A percentile compares a stretch with the other conserved stretches of the same genome.
Conservation (phyloP, 2,113 vertebrate species). For the Syrrhaptes paradoxus region DNA sequence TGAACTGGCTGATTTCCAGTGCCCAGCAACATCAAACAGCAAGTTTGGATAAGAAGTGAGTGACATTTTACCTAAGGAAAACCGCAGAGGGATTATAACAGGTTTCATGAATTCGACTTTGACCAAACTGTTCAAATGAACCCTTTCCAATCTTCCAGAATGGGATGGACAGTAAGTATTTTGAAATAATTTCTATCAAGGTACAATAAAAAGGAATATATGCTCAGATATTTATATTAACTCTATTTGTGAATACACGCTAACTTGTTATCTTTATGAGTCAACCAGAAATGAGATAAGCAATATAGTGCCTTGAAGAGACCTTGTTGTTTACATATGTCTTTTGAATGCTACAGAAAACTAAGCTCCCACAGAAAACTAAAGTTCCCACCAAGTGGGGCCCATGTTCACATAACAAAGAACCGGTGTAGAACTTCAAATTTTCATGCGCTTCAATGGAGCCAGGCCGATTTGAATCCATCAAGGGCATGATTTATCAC, state of each 20-base stretch:
- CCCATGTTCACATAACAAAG: neutral
- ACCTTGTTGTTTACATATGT: neutral
- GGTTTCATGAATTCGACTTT: neutral
- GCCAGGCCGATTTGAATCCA: neutral
- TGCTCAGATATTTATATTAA: neutral
- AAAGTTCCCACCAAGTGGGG: neutral
- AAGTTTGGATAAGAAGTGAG: neutral
- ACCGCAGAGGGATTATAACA: neutral
- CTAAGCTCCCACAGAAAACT: neutral
- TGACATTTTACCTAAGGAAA: neutral
- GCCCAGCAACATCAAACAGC: neutral
- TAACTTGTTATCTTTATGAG: neutral
- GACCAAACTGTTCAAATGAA: neutral
- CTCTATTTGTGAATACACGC: neutral
- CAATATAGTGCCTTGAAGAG: neutral
- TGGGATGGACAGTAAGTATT: neutral
- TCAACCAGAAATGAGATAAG: neutral
- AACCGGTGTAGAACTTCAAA: neutral
- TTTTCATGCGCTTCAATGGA: neutral
- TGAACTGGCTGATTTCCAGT: neutral
- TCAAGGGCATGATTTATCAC: neutral
- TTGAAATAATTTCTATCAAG: neutral
- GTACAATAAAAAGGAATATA: neutral
- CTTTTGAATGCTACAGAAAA: neutral
- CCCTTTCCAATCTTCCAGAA: neutral